Conservation (phyloP, 2,888 invertebrate genomes). For the Zygaena filipendulae region DNA sequence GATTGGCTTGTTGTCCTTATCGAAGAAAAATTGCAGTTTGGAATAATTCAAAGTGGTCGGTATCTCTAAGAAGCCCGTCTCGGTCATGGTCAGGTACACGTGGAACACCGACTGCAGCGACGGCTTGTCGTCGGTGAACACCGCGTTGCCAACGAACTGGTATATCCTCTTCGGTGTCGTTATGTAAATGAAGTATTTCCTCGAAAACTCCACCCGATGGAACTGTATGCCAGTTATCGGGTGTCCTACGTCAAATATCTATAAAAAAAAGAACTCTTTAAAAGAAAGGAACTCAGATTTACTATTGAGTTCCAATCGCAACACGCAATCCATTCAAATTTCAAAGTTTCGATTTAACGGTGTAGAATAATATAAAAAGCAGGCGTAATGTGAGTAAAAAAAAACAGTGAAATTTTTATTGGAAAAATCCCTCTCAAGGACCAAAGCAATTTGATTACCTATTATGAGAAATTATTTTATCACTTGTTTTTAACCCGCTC, state of each 20-base stretch:
- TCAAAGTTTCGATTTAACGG: no score
- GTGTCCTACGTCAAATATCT: slow-evolving; percentile 92
- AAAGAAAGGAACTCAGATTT: slow-evolving; percentile 9
- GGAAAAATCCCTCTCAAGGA: no score
- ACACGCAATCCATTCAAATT: no score
- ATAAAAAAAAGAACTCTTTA: slow-evolving; percentile 20
- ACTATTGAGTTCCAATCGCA: no score
- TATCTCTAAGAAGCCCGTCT: slow-evolving; percentile 77
- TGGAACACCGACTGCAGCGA: slow-evolving; percentile 84
- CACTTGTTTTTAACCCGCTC: no score
- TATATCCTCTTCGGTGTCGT: slow-evolving; percentile 87
- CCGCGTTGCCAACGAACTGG: slow-evolving; percentile 85
- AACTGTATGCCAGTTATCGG: slow-evolving; percentile 91
- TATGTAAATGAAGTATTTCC: slow-evolving; percentile 84
- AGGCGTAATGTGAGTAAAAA: slow-evolving; percentile 1
- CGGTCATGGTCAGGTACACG: slow-evolving; percentile 77
- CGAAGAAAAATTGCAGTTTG: slow-evolving; percentile 80
- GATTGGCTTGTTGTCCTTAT: slow-evolving; percentile 74
- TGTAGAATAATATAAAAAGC: slow-evolving; percentile 4
- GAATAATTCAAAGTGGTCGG: slow-evolving; percentile 81
- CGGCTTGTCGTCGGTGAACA: slow-evolving; percentile 79
- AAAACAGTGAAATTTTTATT: no score
- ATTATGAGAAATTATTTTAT: no score
- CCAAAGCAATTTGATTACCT: no score
- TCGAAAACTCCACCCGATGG: slow-evolving; percentile 76